These are phyloP conservation scores for Monopis laevigella DNA, from an alignment of 2,888 invertebrate genomes.

Conservation along the genomic window DNA sequence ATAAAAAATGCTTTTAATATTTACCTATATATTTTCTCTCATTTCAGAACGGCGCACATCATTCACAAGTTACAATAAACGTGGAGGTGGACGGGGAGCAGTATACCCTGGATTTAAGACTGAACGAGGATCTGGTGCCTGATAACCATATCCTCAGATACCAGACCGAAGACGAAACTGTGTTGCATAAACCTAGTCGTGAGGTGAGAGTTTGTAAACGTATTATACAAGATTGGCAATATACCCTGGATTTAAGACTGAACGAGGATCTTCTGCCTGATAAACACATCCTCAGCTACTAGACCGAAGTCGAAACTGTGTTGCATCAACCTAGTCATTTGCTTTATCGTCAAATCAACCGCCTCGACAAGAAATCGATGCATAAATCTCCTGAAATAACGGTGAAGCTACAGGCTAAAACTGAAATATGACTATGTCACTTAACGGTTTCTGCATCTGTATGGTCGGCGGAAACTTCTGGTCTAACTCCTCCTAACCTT, in stretches of 20 bases:
- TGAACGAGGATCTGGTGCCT: constrained; percentile 77
- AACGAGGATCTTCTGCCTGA: constrained; percentile 77
- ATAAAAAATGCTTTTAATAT: no score
- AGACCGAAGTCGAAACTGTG: constrained; percentile 62
- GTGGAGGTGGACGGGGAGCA: constrained; percentile 73
- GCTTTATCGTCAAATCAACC: no score
- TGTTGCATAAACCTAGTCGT: constrained; percentile 61
- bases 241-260: constrained; percentile 75
- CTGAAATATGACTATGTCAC: no score
- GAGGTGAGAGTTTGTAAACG: no score
- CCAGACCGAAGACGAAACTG: constrained; percentile 63
- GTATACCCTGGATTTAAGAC: constrained; percentile 73
- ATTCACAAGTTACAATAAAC: constrained; percentile 65
- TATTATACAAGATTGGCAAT: no score
- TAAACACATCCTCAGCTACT: constrained; percentile 71
- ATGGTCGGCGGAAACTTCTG: no score
- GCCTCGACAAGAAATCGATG: no score
- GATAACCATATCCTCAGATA: constrained; percentile 72
- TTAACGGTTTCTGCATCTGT: no score
- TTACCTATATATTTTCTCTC: no score
- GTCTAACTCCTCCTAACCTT: no score
- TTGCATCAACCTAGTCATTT: constrained; percentile 61
- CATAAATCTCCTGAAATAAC: no score
- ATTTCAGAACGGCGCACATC: constrained; percentile 46
- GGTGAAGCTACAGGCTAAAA: no score